Evolutionary conservation across 53 echinoderm and acorn worm genomes (phyloP).

Genomic region (Paracentrotus lividus): DNA sequence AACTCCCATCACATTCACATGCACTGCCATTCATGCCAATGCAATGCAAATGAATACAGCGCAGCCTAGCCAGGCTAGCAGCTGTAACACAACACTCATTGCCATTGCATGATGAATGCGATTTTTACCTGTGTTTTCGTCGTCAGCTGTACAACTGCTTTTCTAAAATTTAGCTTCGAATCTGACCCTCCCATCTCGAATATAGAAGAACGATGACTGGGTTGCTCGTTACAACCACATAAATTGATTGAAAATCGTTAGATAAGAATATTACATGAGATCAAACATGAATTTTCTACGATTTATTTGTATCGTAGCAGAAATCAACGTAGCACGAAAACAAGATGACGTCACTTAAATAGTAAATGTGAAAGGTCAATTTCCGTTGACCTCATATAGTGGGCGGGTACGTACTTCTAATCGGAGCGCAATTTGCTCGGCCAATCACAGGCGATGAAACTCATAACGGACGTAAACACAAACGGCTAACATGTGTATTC

Average conservation of each 20-base stretch:
- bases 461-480: conserved; percentile 70
- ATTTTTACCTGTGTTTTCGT: conserved; percentile 95
- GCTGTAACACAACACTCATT: neutral
- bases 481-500: conserved; percentile 57
- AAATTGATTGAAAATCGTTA: neutral
- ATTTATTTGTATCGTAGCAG: conserved; percentile 20
- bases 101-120: neutral
- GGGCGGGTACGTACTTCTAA: conserved; percentile 52
- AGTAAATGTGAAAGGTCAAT: conserved; percentile 60
- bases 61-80: too few relatives aligned
- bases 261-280: neutral
- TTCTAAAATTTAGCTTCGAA: conserved; percentile 98
- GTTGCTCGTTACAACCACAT: neutral
- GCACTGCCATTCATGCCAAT: neutral
- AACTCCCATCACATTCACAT: too few relatives aligned
- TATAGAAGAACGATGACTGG: neutral
- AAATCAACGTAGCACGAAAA: conserved; percentile 57
- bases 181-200: conserved; percentile 91
- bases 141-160: conserved; percentile 97
- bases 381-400: conserved; percentile 12
- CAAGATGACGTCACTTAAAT: conserved; percentile 6
- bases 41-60: too few relatives aligned
- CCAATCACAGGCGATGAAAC: conserved; percentile 51
- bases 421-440: conserved; percentile 1
- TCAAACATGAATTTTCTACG: neutral